Conservation (phyloP, 2,888 invertebrate species). For the Smittia aterrima region DNA sequence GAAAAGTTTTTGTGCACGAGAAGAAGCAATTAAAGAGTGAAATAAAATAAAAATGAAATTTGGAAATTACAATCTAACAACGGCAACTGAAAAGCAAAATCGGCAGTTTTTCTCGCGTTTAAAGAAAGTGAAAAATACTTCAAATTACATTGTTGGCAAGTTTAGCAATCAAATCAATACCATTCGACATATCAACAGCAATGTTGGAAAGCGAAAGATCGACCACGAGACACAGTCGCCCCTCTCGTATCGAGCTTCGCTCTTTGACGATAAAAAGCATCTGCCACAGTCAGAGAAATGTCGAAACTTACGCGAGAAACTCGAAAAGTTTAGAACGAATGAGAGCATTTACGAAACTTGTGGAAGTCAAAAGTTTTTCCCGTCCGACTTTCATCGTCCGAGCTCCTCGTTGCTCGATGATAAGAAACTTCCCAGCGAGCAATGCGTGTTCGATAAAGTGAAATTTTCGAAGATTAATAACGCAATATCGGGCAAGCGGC, state of each 20-base stretch:
- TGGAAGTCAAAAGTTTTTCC: constrained; percentile 5
- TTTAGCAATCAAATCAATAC: constrained; percentile 49
- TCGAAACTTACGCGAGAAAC: constrained; percentile 26
- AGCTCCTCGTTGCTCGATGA: constrained; percentile 15
- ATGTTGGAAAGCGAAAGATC: background rate
- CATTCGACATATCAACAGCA: constrained; percentile 40
- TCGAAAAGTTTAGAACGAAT: constrained; percentile 7
- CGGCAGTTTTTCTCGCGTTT: constrained; percentile 46
- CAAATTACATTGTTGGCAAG: constrained; percentile 50
- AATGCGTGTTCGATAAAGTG: constrained; percentile 39
- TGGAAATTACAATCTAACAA: constrained; percentile 52
- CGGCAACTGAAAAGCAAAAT: constrained; percentile 48
- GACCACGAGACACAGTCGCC: constrained; percentile 48
- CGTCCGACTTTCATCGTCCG: constrained; percentile 27
- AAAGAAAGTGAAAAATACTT: constrained; percentile 50
- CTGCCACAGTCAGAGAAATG: background rate
- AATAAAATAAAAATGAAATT: constrained; percentile 49
- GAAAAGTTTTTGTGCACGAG: background rate
- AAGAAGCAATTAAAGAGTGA: constrained; percentile 39
- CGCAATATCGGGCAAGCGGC: constrained; percentile 32
- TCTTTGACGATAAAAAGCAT: constrained; percentile 48
- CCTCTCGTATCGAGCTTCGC: constrained; percentile 51
- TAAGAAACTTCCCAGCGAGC: background rate
- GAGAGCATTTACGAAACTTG: background rate
- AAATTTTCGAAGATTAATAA: constrained; percentile 38